Percentiles rank a stretch among this genome's conserved stretches.
These are phyloP conservation scores for Sabellastarte sp. DNA, from an alignment of 2,888 invertebrate species.

Conservation along the genomic window DNA sequence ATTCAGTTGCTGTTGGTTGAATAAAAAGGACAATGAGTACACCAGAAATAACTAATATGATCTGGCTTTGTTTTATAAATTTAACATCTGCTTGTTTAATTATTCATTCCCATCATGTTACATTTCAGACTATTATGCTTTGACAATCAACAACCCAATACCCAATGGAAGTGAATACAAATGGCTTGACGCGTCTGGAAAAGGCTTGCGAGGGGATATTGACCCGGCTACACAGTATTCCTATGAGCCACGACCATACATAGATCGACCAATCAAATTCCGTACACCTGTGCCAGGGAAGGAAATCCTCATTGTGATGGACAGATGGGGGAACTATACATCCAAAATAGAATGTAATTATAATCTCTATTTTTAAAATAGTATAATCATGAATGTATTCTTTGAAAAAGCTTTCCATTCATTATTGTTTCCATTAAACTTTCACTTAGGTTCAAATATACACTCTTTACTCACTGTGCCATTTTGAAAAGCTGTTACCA, in stretches of 20 bases:
- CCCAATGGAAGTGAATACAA: neutral
- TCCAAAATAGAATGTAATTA: neutral
- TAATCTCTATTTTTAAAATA: neutral
- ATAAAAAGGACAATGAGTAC: too few relatives aligned
- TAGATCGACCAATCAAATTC: neutral
- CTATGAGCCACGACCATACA: neutral
- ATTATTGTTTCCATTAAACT: too few relatives aligned
- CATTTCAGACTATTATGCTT: neutral
- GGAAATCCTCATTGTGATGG: neutral
- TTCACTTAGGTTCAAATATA: too few relatives aligned
- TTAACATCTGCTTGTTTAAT: too few relatives aligned
- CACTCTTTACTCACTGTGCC: too few relatives aligned
- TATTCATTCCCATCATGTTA: too few relatives aligned
- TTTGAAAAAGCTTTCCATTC: too few relatives aligned
- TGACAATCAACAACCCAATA: neutral
- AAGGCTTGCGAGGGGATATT: neutral
- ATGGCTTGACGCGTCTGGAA: neutral
- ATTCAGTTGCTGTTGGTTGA: too few relatives aligned
- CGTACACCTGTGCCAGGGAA: neutral
- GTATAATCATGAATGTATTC: too few relatives aligned
- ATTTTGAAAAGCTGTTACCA: too few relatives aligned
- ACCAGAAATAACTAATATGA: too few relatives aligned
- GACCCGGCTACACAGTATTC: neutral
- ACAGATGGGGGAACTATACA: neutral
- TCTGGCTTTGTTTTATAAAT: too few relatives aligned